phyloP scores from a whole-genome alignment of 1,140 invertebrate species.

The Aradophagus sp. region DNA sequence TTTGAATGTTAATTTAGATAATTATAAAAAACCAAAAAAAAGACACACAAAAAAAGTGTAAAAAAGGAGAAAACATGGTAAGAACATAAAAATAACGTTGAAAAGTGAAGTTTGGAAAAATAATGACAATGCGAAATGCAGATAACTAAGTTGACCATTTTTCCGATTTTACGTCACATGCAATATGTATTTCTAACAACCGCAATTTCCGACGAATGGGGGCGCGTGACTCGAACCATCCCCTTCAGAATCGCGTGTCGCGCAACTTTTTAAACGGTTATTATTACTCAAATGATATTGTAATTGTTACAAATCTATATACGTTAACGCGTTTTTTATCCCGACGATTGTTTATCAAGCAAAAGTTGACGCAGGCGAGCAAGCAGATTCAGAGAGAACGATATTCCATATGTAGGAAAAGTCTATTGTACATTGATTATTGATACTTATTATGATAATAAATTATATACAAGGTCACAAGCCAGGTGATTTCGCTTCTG shows the following conservation, averaged over 20 bases:
- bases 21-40: too few species aligned
- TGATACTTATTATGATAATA: conserved; percentile 74
- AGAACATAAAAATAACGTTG: too few species aligned
- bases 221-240: too few species aligned
- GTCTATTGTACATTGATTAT: conserved; percentile 75
- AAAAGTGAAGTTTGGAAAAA: too few species aligned
- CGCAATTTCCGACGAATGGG: too few species aligned
- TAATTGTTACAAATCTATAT: conserved; percentile 64
- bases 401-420: conserved; percentile 70
- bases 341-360: conserved; percentile 56
- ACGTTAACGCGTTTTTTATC: conserved; percentile 59
- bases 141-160: too few species aligned
- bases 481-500: conserved; percentile 54
- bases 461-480: conserved; percentile 75
- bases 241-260: conserved; percentile 35
- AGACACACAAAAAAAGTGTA: too few species aligned
- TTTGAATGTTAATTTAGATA: too few species aligned
- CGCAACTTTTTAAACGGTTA: conserved; percentile 60
- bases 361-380: conserved; percentile 44
- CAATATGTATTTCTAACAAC: too few species aligned
- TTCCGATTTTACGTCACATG: too few species aligned
- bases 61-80: too few species aligned
- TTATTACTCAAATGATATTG: conserved; percentile 59
- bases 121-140: too few species aligned
- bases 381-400: conserved; percentile 58